Evolutionary conservation across 2,888 invertebrate species (phyloP).

Genomic region (Cordilura impudica): DNA sequence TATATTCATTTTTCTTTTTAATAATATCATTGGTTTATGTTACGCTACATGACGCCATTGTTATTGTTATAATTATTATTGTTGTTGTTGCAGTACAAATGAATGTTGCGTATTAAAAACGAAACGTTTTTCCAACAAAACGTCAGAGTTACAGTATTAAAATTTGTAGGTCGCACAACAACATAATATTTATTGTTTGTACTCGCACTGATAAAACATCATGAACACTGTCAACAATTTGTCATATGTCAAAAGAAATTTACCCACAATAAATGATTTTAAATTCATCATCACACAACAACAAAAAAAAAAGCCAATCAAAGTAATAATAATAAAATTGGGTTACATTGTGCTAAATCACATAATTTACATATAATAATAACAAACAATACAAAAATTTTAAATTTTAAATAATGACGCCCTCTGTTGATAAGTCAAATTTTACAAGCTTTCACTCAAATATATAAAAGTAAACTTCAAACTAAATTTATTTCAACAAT

Average conservation of each 20-base stretch:
- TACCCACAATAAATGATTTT: constrained; percentile 1
- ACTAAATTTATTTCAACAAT: neutral
- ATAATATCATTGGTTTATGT: constrained; percentile 31
- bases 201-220: neutral
- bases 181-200: neutral
- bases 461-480: neutral
- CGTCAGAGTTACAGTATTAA: constrained; percentile 3
- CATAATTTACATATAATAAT: constrained; percentile 25
- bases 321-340: constrained; percentile 16
- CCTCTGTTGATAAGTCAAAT: constrained; percentile 24
- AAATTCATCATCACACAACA: neutral
- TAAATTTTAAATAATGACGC: constrained; percentile 37
- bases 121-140: constrained; percentile 34
- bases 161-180: constrained; percentile 41
- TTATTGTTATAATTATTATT: neutral
- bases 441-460: constrained; percentile 35
- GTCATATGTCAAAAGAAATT: constrained; percentile 45
- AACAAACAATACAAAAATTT: constrained; percentile 31
- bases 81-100: neutral
- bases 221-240: constrained; percentile 57
- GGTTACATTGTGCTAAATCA: constrained; percentile 58
- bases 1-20: too few relatives aligned
- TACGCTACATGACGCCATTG: constrained; percentile 43
- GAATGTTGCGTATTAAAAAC: constrained; percentile 39
- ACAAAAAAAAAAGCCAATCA: constrained; percentile 18